Conservation (phyloP, 2,888 invertebrate genomes). For the Ormyrus nitidulus region DNA sequence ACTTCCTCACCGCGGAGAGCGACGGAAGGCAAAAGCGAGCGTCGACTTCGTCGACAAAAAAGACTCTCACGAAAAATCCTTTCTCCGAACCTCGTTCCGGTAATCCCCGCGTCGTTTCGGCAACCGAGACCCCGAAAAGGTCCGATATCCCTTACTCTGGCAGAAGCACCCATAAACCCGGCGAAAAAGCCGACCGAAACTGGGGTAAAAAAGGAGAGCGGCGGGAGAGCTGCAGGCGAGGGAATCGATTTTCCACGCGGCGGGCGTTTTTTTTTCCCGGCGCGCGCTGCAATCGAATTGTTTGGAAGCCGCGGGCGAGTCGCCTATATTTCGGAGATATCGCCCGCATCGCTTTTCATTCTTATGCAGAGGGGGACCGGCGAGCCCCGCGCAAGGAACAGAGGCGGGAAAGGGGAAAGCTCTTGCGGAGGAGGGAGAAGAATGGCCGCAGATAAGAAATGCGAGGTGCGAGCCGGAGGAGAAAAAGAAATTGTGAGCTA, state of each 20-base stretch:
- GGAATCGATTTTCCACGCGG: slow-evolving; percentile 32
- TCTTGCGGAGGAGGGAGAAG: not conserved
- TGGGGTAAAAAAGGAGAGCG: no score
- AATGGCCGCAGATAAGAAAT: not conserved
- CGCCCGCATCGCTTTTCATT: slow-evolving; percentile 24
- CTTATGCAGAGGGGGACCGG: not conserved
- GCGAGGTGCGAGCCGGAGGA: not conserved
- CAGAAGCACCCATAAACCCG: no score
- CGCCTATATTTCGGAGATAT: slow-evolving; percentile 1
- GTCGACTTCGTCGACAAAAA: no score
- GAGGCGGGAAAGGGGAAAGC: not conserved
- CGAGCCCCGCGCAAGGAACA: not conserved
- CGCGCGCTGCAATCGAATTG: slow-evolving; percentile 1
- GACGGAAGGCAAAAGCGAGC: no score
- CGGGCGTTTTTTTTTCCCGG: no score
- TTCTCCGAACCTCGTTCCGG: no score
- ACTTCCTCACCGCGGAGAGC: no score
- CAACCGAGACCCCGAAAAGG: no score
- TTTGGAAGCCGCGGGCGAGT: not conserved
- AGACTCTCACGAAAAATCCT: no score
- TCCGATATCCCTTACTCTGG: no score
- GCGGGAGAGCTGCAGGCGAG: not conserved
- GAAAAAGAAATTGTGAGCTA: not conserved
- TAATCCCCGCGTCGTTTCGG: no score
- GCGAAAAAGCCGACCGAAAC: no score